Evolutionary conservation across 2,113 vertebrate genomes (phyloP).

Genomic region (Antechinus stuartii): DNA sequence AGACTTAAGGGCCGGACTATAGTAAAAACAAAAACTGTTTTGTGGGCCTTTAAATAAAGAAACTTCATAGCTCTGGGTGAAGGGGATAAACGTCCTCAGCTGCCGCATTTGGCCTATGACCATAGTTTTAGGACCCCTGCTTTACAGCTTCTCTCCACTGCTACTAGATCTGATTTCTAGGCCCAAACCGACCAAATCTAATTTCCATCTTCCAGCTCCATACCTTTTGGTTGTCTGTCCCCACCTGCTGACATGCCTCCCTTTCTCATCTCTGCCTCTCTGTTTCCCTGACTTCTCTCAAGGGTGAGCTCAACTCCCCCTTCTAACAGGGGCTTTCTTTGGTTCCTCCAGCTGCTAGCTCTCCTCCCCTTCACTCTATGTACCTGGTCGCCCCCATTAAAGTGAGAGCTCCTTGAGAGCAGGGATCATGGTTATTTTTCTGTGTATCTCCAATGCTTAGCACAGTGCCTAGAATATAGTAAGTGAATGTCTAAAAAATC

Average conservation of each 20-base stretch:
- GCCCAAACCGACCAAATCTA: neutral
- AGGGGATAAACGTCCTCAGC: too few species aligned
- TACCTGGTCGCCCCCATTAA: neutral
- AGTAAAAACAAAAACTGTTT: too few species aligned
- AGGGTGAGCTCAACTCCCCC: neutral
- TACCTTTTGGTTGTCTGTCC: neutral
- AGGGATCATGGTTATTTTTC: neutral
- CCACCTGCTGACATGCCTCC: neutral
- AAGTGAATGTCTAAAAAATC: neutral
- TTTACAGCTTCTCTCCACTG: too few species aligned
- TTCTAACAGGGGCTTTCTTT: neutral
- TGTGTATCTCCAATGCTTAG: neutral
- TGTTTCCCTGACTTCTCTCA: neutral
- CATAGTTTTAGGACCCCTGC: too few species aligned
- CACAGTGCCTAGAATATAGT: neutral
- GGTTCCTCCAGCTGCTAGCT: neutral
- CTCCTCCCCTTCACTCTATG: neutral
- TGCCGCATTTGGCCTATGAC: too few species aligned
- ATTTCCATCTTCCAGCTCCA: neutral
- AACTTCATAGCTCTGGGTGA: too few species aligned
- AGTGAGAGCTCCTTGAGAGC: neutral
- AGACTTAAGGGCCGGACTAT: too few species aligned
- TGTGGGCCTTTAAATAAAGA: too few species aligned
- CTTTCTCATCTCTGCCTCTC: neutral
- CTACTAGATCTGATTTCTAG: too few species aligned